Conservation (phyloP, 2,113 vertebrate species). For the Sylvia atricapilla region DNA sequence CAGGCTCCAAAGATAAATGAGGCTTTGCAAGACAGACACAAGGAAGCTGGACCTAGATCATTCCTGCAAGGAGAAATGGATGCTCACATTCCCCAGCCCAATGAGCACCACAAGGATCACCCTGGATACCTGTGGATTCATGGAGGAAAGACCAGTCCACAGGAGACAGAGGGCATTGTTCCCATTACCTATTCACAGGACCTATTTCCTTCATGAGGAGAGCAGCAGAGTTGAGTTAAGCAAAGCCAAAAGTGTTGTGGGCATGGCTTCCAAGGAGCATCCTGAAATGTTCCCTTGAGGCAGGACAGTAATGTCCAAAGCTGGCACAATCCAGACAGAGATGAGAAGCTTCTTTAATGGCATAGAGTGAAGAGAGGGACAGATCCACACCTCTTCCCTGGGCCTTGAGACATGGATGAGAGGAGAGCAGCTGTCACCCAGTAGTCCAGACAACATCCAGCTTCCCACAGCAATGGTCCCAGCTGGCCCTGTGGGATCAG, state of each 20-base stretch:
- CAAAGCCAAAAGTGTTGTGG: not conserved
- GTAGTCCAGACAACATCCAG: not conserved
- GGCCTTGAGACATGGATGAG: not conserved
- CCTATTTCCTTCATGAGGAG: not conserved
- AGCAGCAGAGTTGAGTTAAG: not conserved
- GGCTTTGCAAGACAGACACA: not conserved
- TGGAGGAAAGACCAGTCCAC: not conserved
- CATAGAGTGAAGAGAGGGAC: not conserved
- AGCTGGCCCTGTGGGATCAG: not conserved
- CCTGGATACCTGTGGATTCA: rapidly evolving
- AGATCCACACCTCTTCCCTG: not conserved
- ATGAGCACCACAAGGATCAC: rapidly evolving
- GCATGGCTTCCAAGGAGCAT: not conserved
- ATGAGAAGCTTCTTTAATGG: not conserved
- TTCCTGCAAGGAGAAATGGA: not conserved
- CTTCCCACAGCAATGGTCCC: rapidly evolving
- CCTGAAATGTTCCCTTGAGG: not conserved
- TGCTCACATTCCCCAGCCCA: not conserved
- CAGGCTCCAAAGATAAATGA: not conserved
- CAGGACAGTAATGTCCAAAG: not conserved
- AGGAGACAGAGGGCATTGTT: not conserved
- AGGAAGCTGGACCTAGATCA: not conserved
- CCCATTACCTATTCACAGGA: no score
- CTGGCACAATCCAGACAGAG: rapidly evolving
- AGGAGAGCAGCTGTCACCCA: not conserved